Percentiles rank a stretch among this genome's conserved stretches.
Conservation (phyloP, 2,113 vertebrate genomes). For the Nannobrachium achirus region DNA sequence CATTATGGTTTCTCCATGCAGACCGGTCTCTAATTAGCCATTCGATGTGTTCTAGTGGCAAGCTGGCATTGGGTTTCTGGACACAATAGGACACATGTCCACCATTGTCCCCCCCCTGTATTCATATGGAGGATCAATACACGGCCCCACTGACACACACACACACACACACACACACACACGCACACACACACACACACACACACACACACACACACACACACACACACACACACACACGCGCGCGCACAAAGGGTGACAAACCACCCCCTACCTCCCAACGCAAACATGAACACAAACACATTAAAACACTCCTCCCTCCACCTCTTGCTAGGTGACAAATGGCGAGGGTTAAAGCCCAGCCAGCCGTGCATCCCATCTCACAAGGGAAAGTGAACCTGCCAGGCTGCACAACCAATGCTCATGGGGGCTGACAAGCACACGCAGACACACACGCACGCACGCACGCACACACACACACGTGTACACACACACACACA, state of each 20-base stretch:
- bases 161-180: slow-evolving; percentile 3
- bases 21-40: neutral
- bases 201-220: slow-evolving; percentile 13
- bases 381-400: slow-evolving; percentile 27
- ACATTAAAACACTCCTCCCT: neutral
- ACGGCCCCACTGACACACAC: slow-evolving; percentile 3
- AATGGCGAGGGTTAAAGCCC: slow-evolving; percentile 31
- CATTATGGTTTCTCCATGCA: neutral
- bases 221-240: slow-evolving; percentile 10
- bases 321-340: slow-evolving; percentile 21
- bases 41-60: neutral
- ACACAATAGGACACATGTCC: slow-evolving; percentile 31
- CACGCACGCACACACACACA: too few species aligned
- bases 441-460: slow-evolving; percentile 10
- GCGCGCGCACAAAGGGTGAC: neutral
- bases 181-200: slow-evolving; percentile 17
- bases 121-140: slow-evolving; percentile 45
- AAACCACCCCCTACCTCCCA: neutral
- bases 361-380: slow-evolving; percentile 33
- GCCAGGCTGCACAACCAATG: slow-evolving; percentile 34
- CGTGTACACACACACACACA: neutral
- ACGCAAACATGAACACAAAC: neutral
- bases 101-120: slow-evolving; percentile 14
- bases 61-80: slow-evolving; percentile 24
- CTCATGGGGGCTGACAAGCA: slow-evolving; percentile 19